Base-by-base conservation (phyloP, 2,113 vertebrate genomes). In the Amphilophus citrinellus region DNA sequence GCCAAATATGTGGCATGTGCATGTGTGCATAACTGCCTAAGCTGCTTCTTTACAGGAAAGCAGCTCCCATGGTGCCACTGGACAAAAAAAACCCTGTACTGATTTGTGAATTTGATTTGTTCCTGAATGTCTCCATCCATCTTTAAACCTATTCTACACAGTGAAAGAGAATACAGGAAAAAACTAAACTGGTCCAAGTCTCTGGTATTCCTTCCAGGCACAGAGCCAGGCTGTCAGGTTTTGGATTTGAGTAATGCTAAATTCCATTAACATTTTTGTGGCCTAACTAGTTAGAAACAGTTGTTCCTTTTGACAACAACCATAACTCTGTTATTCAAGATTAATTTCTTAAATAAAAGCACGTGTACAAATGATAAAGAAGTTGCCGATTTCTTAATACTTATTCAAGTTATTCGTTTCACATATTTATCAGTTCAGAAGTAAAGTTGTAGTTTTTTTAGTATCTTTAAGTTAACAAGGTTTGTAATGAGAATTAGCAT, bases 1-100 rank as follows among this genome's bases (percentile, higher is more conserved):
- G 83, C 73, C 78, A 91, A 87, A 71, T 88, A 93, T 93, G 90
- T 73, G 65, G 85, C 18, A 22, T 79, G 47, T 85, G 87, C 80
- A 85, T 77, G 87, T 79, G 76, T 66, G 66, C 66, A 13, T 63
- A 61, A 76, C 47, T 14, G 27, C 68, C 68, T 61, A 78, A 81
- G 73, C 83, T 35, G 27, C 62, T 73, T 84, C 68, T 84, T 82
- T 82, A 57, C 60, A 61, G 71, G 82, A 65, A 83, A 79, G 2
- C 18, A 57, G 44, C 66, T 65, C 35, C 22, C 42, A 17, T 76
- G 53, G 39, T 65, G 62, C 58, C 5, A 10, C 6, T 57, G 15
- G 15, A 61, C 61, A 61, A 35, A 68, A 15, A 35, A 1, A 35
- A 1, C 22, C 58, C 60, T 8, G 6, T 35, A 30, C 42, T 61